phyloP scores from a whole-genome alignment of 1,140 invertebrate species.

The Ylistrum balloti region DNA sequence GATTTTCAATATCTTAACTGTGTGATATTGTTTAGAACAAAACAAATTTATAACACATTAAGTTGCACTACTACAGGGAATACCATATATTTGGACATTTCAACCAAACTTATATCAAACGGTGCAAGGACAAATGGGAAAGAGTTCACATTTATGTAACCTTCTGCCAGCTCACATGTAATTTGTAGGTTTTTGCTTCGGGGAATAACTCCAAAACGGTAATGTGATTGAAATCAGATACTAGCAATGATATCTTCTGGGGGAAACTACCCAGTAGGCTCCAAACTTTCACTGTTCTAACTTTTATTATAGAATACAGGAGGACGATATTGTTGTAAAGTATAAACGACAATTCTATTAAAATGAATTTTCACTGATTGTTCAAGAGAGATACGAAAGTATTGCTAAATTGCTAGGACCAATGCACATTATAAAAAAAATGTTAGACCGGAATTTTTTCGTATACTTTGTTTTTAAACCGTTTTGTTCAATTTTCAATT shows the following conservation, averaged over 20 bases:
- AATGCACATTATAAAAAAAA: not conserved
- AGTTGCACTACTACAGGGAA: not conserved
- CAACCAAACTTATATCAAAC: not conserved
- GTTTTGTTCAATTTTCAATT: not conserved
- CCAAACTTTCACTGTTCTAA: not conserved
- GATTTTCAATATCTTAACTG: not conserved
- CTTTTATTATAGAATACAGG: not conserved
- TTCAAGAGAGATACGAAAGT: not conserved
- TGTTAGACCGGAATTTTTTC: too few relatives aligned
- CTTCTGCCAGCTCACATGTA: not conserved
- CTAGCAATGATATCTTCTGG: not conserved
- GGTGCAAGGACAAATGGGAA: not conserved
- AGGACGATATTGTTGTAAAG: not conserved
- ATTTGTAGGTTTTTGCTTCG: not conserved
- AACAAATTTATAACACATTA: not conserved
- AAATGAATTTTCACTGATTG: not conserved
- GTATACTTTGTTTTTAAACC: not conserved
- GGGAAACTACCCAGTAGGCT: not conserved
- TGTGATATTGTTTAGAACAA: slow-evolving; percentile 19
- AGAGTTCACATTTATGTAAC: not conserved
- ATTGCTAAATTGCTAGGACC: not conserved
- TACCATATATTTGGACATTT: not conserved
- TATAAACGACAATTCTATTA: not conserved
- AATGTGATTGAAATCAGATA: slow-evolving; percentile 35
- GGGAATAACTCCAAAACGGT: not conserved